Conservation (phyloP, 2,888 invertebrate species). For the Elgonia sp. region DNA sequence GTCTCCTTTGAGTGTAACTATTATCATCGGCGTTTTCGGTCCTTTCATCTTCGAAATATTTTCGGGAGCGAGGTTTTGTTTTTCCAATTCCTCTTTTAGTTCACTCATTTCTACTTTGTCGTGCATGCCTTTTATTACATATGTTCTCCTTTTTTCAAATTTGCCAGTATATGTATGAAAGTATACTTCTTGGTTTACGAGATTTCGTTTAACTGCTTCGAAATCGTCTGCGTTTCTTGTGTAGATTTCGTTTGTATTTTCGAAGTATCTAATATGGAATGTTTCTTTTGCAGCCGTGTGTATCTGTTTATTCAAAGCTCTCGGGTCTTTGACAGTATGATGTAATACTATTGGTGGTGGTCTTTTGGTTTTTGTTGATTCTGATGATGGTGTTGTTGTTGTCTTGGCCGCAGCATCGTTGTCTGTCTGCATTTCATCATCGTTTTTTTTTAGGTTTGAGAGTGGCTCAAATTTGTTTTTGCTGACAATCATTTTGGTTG, state of each 20-base stretch:
- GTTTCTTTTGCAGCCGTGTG: slow-evolving; percentile 24
- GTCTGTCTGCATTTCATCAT: too few relatives aligned
- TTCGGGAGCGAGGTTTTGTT: slow-evolving; percentile 16
- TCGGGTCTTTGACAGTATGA: slow-evolving; percentile 36
- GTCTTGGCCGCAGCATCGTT: too few relatives aligned
- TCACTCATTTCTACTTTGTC: slow-evolving; percentile 23
- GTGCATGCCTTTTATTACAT: slow-evolving; percentile 58
- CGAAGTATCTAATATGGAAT: slow-evolving; percentile 45
- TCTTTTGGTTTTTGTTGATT: not conserved
- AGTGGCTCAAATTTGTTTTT: too few relatives aligned
- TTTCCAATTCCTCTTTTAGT: slow-evolving; percentile 27
- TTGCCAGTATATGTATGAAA: slow-evolving; percentile 62
- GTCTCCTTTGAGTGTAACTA: slow-evolving; percentile 57
- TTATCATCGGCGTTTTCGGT: slow-evolving; percentile 61
- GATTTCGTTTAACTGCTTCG: slow-evolving; percentile 21
- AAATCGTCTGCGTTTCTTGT: not conserved
- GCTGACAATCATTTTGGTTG: too few relatives aligned
- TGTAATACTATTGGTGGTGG: slow-evolving; percentile 55
- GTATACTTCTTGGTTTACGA: slow-evolving; percentile 12
- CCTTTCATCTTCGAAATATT: slow-evolving; percentile 67
- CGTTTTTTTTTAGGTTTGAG: too few relatives aligned
- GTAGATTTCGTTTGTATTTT: not conserved
- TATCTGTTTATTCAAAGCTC: slow-evolving; percentile 20
- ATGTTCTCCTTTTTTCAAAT: slow-evolving; percentile 44
- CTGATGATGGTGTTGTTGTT: too few relatives aligned